Conservation (phyloP, 1,140 invertebrate species). For the Pseudachorutes palmiensis region DNA sequence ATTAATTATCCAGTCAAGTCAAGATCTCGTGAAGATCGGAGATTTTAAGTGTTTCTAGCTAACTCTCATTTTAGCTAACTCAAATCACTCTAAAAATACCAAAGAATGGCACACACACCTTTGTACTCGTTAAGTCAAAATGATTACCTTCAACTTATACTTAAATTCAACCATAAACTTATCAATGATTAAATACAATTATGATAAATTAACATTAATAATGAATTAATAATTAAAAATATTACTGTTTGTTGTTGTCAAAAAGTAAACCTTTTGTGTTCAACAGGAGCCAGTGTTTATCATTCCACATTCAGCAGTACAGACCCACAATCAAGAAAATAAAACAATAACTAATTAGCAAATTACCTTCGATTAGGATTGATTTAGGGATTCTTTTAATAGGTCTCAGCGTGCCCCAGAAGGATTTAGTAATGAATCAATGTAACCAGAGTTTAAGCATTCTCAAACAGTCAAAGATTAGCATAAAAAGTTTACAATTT, state of each 20-base stretch:
- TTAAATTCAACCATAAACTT: background rate
- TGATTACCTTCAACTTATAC: background rate
- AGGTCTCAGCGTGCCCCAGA: no score
- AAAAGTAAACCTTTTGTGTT: background rate
- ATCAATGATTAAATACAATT: background rate
- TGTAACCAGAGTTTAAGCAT: no score
- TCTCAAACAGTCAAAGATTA: no score
- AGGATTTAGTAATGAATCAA: no score
- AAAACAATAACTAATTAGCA: no score
- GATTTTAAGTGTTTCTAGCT: background rate
- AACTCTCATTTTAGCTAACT: background rate
- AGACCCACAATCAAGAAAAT: background rate
- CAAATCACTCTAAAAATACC: background rate
- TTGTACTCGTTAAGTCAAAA: background rate
- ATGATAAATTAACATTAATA: background rate
- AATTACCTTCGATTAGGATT: no score
- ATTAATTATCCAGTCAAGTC: no score
- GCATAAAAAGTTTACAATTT: no score
- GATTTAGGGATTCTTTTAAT: no score
- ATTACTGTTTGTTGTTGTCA: slow-evolving; percentile 10
- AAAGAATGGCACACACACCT: slow-evolving; percentile 3
- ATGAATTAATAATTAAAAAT: background rate
- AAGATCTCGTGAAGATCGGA: no score
- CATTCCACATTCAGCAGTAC: background rate
- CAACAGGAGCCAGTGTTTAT: background rate